These are phyloP conservation scores for Opisthograptis luteolata DNA, from an alignment of 2,888 invertebrate genomes.

Conservation along the genomic window DNA sequence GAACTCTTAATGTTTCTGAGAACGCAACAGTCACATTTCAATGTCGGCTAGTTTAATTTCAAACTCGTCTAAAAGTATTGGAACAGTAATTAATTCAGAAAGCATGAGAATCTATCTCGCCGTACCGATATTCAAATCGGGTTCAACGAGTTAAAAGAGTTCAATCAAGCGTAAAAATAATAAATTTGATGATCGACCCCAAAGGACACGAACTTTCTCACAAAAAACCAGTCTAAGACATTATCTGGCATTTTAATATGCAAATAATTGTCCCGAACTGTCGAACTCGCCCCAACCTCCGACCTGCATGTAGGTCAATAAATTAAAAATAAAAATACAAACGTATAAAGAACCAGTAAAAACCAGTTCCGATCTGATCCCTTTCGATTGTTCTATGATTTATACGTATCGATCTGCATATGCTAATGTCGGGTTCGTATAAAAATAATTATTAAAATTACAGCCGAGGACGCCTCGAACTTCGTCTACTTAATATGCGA, in stretches of 20 bases:
- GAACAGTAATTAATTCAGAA: conserved; percentile 32
- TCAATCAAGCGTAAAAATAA: conserved; percentile 62
- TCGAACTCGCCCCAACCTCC: conserved; percentile 54
- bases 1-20: conserved; percentile 17
- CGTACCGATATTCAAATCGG: conserved; percentile 29
- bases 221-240: conserved; percentile 58
- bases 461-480: conserved; percentile 49
- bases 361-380: conserved; percentile 45
- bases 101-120: conserved; percentile 35
- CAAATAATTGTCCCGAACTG: conserved; percentile 71
- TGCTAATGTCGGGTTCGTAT: conserved; percentile 63
- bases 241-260: conserved; percentile 63
- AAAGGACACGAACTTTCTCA: conserved; percentile 58
- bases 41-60: conserved; percentile 10
- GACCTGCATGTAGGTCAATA: conserved; percentile 68
- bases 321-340: conserved; percentile 66
- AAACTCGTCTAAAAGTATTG: conserved; percentile 20
- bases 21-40: conserved; percentile 31
- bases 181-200: conserved; percentile 52
- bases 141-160: conserved; percentile 37
- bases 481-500: conserved; percentile 76
- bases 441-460: conserved; percentile 67
- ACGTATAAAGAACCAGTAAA: conserved; percentile 62
- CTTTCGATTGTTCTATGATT: conserved; percentile 82
- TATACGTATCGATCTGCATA: conserved; percentile 78